Evolutionary conservation across 2,888 invertebrate species (phyloP).

Genomic region (Tachina fera): DNA sequence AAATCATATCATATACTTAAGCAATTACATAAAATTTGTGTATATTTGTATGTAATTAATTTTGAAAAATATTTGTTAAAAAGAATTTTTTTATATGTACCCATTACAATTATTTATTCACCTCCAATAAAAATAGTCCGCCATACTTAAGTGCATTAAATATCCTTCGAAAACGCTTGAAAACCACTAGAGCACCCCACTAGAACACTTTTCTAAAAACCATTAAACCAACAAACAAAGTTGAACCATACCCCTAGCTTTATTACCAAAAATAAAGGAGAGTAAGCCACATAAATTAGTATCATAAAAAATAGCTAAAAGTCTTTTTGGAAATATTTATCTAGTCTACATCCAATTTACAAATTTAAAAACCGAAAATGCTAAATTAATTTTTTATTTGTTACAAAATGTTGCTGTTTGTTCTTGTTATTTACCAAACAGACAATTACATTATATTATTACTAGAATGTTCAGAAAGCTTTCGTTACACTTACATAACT

Average conservation of each 20-base stretch:
- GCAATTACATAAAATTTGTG: too few relatives aligned
- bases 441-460: constrained; percentile 54
- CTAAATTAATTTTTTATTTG: constrained; percentile 42
- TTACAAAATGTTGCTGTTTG: constrained; percentile 71
- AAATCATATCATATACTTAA: too few relatives aligned
- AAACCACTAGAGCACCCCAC: constrained; percentile 22
- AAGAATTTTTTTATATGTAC: background rate
- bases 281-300: constrained; percentile 12
- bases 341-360: constrained; percentile 50
- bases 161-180: constrained; percentile 12
- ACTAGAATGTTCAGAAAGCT: constrained; percentile 58
- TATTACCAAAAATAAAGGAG: constrained; percentile 23
- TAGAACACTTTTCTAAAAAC: background rate
- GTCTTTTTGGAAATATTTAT: constrained; percentile 21
- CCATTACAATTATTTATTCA: background rate
- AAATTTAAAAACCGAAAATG: constrained; percentile 24
- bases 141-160: background rate
- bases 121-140: background rate
- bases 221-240: constrained; percentile 57
- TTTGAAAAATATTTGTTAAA: too few relatives aligned
- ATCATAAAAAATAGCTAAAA: constrained; percentile 45
- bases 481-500: constrained; percentile 33
- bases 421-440: constrained; percentile 60
- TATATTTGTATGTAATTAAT: too few relatives aligned
- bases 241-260: constrained; percentile 71